A percentile compares a stretch with the other conserved stretches of the same genome.
Evolutionary conservation across 2,113 vertebrate genomes (phyloP).

Genomic region (Phainopepla nitens): DNA sequence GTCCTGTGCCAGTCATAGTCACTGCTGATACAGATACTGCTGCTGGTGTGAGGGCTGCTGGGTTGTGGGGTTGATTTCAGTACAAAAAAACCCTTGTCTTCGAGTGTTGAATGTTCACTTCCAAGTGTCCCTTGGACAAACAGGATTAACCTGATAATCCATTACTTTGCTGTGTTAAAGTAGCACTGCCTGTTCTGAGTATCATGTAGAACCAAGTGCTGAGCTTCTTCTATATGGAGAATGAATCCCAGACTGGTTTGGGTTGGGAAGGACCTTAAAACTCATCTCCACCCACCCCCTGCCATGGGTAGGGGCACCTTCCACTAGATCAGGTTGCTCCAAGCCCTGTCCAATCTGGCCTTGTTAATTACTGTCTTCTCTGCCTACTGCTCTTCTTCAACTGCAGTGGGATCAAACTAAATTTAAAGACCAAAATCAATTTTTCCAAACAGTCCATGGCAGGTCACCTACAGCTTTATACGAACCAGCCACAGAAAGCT

Average conservation of each 20-base stretch:
- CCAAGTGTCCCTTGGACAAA: not conserved
- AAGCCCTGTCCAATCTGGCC: not conserved
- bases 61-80: not conserved
- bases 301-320: not conserved
- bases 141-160: not conserved
- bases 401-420: not conserved
- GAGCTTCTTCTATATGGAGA: rapidly evolving
- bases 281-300: not conserved
- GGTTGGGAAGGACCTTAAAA: not conserved
- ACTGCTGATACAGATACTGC: not conserved
- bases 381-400: not conserved
- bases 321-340: not conserved
- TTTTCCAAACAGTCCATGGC: not conserved
- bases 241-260: not conserved
- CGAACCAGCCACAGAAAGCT: not conserved
- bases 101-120: slow-evolving; percentile 47
- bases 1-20: not conserved
- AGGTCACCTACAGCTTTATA: not conserved
- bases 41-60: not conserved
- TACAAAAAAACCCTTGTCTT: not conserved
- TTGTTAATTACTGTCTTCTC: not conserved
- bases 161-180: not conserved
- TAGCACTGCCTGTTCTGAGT: not conserved
- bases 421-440: not conserved
- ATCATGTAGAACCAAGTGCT: not conserved